Percentiles rank a stretch among this genome's conserved stretches.
Evolutionary conservation across 2,797 vertebrate species (phyloP).

Genomic region (Emydoidea blandingii): DNA sequence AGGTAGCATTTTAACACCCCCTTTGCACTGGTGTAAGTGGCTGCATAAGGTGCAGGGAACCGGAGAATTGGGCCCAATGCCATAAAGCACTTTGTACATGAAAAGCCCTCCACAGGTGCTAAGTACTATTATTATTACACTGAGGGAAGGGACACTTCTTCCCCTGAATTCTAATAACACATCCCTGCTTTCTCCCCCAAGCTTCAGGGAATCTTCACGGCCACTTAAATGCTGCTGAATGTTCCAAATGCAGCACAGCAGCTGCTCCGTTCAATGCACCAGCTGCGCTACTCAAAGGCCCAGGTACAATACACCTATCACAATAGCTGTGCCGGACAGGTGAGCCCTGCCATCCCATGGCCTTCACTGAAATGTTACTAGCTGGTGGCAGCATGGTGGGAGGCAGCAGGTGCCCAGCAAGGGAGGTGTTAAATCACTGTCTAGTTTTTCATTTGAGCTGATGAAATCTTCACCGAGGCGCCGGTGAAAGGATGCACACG

Average conservation of each 20-base stretch:
- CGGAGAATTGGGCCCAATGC: not conserved
- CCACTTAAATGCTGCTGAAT: not conserved
- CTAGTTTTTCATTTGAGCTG: not conserved
- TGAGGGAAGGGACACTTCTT: not conserved
- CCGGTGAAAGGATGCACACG: not conserved
- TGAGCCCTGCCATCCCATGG: not conserved
- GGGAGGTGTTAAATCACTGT: not conserved
- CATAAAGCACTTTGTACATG: not conserved
- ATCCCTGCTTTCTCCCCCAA: not conserved
- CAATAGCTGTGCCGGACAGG: not conserved
- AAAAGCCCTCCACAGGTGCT: not conserved
- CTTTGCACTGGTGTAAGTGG: not conserved
- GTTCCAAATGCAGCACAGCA: not conserved
- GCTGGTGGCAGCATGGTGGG: not conserved
- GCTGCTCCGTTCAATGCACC: not conserved
- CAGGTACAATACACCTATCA: not conserved
- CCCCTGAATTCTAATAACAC: not conserved
- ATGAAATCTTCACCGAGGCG: not conserved
- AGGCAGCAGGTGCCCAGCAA: not conserved
- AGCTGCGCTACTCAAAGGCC: not conserved
- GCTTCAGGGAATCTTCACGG: not conserved
- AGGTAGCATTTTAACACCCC: not conserved
- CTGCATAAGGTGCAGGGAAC: not conserved
- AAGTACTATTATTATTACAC: not conserved
- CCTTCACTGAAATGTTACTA: not conserved